phyloP scores from a whole-genome alignment of 2,888 invertebrate genomes.

The Atrina japonica region DNA sequence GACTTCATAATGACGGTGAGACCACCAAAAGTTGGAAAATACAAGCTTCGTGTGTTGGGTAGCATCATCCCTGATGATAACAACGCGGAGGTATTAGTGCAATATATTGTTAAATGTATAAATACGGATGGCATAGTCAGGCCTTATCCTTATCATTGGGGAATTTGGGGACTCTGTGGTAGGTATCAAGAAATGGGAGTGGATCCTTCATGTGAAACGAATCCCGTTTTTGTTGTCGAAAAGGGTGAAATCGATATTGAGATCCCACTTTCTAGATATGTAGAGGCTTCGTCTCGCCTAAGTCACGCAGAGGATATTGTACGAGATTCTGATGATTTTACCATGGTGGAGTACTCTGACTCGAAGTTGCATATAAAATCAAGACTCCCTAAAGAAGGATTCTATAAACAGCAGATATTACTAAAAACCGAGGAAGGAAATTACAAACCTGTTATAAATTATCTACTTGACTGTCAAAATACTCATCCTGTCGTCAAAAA shows the following conservation, averaged over 20 bases:
- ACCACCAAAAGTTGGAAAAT: conserved; percentile 36
- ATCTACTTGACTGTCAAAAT: conserved; percentile 8
- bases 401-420: conserved; percentile 54
- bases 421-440: conserved; percentile 47
- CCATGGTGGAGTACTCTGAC: conserved; percentile 23
- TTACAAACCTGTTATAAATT: conserved; percentile 23
- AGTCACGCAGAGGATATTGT: conserved; percentile 24
- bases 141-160: conserved; percentile 29
- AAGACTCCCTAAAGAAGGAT: conserved; percentile 52
- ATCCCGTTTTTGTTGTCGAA: conserved; percentile 10
- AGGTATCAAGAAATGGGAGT: conserved; percentile 5
- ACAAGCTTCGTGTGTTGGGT: conserved; percentile 30
- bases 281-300: conserved; percentile 19
- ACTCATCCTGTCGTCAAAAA: conserved; percentile 1
- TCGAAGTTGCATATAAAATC: conserved; percentile 35
- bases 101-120: conserved; percentile 31
- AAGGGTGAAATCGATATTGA: conserved; percentile 20
- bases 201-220: conserved; percentile 8
- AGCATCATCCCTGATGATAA: conserved; percentile 18
- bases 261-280: conserved; percentile 17
- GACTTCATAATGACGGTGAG: conserved; percentile 23
- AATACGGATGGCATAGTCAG: conserved; percentile 4
- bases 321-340: conserved; percentile 32
- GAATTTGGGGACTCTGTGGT: conserved; percentile 25
- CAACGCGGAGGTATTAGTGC: conserved; percentile 5